A percentile compares a stretch with the other conserved stretches of the same genome.
phyloP scores from a whole-genome alignment of 2,888 invertebrate species.

The Dynastes maya region DNA sequence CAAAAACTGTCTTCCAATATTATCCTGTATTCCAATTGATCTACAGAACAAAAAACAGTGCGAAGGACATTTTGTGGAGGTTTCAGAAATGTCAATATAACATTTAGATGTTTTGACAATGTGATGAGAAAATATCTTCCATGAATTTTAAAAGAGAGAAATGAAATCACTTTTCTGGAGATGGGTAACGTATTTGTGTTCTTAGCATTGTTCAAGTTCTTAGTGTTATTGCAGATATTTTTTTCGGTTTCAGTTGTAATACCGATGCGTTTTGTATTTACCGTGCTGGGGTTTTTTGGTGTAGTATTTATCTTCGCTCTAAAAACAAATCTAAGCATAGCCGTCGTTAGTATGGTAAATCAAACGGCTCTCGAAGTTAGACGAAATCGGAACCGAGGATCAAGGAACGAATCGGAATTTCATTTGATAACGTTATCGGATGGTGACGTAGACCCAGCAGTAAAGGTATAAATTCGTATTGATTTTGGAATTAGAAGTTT shows the following conservation, averaged over 20 bases:
- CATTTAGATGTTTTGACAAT: too few relatives aligned
- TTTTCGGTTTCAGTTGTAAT: not conserved
- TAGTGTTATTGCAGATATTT: not conserved
- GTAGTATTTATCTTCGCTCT: slow-evolving; percentile 84
- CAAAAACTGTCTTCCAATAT: too few relatives aligned
- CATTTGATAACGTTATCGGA: not conserved
- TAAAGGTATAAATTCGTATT: too few relatives aligned
- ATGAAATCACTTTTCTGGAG: not conserved
- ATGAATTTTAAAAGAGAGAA: too few relatives aligned
- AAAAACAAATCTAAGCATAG: slow-evolving; percentile 83
- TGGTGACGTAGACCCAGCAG: not conserved
- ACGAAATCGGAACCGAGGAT: not conserved
- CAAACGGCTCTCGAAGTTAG: slow-evolving; percentile 73
- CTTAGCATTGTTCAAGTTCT: not conserved
- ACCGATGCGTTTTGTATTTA: slow-evolving; percentile 79
- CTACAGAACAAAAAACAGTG: too few relatives aligned
- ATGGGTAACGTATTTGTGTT: not conserved
- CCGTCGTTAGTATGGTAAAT: slow-evolving; percentile 85
- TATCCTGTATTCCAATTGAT: too few relatives aligned
- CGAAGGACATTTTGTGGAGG: too few relatives aligned
- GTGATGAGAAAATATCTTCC: too few relatives aligned
- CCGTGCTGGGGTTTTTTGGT: slow-evolving; percentile 80
- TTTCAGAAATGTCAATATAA: too few relatives aligned
- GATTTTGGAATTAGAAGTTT: too few relatives aligned
- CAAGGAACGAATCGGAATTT: not conserved